Percentiles rank a stretch among this genome's conserved stretches.
Conservation (phyloP, 2,113 vertebrate species). For the Oreocharis arfaki region DNA sequence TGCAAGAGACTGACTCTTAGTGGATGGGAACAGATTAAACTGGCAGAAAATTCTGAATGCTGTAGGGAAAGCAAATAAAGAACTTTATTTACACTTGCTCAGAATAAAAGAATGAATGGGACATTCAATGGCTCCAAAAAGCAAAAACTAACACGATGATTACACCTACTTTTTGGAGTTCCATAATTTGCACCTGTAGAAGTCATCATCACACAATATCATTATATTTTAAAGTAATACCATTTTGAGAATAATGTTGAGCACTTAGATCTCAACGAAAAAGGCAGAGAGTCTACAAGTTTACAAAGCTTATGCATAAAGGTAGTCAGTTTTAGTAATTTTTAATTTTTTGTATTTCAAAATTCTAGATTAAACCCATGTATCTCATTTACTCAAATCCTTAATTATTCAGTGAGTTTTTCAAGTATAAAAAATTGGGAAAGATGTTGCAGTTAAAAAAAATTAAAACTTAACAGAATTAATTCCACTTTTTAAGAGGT, state of each 20-base stretch:
- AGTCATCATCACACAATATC: not conserved
- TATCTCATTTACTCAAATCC: not conserved
- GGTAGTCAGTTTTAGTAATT: not conserved
- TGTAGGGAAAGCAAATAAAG: not conserved
- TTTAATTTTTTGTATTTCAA: not conserved
- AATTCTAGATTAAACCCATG: not conserved
- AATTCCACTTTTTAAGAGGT: not conserved
- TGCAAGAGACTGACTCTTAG: not conserved
- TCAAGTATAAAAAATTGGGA: not conserved
- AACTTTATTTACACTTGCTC: slow-evolving; percentile 27
- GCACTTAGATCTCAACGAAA: not conserved
- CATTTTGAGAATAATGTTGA: not conserved
- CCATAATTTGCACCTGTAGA: not conserved
- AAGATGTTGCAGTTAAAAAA: not conserved
- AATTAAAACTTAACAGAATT: not conserved
- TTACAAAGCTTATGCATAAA: not conserved
- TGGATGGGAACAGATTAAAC: slow-evolving; percentile 5
- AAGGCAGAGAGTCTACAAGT: not conserved
- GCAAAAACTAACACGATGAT: not conserved
- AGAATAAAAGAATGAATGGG: not conserved
- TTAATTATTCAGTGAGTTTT: not conserved
- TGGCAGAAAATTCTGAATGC: not conserved
- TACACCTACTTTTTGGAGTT: not conserved
- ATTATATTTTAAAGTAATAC: not conserved
- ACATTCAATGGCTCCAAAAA: not conserved